Evolutionary conservation across 2,113 vertebrate genomes (phyloP).

Genomic region (Trogon melanurus): DNA sequence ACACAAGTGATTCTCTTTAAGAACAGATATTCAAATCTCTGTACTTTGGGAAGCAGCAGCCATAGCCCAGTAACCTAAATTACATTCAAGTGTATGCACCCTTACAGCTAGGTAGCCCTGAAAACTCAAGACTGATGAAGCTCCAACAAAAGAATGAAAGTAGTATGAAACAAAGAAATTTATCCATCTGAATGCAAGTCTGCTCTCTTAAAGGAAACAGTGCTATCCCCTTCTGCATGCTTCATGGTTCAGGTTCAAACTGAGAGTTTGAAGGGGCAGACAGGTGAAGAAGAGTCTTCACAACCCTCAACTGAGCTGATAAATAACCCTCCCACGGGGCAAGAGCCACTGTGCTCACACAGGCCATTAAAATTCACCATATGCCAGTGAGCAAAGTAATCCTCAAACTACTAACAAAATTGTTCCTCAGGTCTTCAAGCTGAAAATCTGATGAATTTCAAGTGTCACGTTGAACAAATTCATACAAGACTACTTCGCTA

Average conservation of each 20-base stretch:
- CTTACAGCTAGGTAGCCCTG: neutral
- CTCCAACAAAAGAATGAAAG: neutral
- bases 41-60: neutral
- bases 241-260: neutral
- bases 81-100: neutral
- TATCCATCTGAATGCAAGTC: neutral
- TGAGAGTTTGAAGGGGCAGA: neutral
- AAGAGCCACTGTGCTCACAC: neutral
- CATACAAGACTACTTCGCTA: neutral
- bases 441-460: neutral
- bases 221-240: neutral
- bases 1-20: neutral
- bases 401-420: neutral
- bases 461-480: neutral
- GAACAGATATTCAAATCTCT: neutral
- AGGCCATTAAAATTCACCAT: neutral
- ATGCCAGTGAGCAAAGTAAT: fast-evolving
- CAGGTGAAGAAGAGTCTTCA: neutral
- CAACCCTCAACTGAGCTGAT: fast-evolving
- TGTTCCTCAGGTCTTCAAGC: neutral
- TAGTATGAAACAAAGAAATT: neutral
- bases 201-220: neutral
- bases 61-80: neutral
- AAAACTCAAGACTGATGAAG: neutral
- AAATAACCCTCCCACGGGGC: neutral